These are phyloP conservation scores for Chrysochloris asiatica DNA, from an alignment of 2,113 vertebrate genomes.

Conservation along the genomic window DNA sequence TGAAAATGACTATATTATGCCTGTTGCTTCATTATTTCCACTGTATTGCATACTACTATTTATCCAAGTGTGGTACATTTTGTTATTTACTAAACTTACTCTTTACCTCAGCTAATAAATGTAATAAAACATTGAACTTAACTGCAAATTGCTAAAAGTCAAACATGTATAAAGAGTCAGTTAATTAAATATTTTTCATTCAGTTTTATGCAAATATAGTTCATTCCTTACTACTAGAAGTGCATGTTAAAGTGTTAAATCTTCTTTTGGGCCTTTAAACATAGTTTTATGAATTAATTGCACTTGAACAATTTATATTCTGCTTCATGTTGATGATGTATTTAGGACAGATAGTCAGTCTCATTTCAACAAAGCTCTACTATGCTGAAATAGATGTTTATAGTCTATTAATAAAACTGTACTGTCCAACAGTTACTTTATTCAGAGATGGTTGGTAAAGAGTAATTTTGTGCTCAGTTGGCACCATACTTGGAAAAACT, in stretches of 20 bases:
- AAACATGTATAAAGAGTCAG: neutral
- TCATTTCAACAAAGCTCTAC: slow-evolving; percentile 44
- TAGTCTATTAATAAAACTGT: slow-evolving; percentile 41
- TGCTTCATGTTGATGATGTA: neutral
- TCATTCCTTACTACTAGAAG: neutral
- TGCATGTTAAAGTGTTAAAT: slow-evolving; percentile 40
- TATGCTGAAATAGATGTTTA: slow-evolving; percentile 8
- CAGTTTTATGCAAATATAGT: neutral
- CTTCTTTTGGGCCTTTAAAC: slow-evolving; percentile 19
- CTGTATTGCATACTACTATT: neutral
- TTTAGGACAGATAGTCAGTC: neutral
- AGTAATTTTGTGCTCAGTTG: slow-evolving; percentile 12
- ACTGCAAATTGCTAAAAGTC: slow-evolving; percentile 9
- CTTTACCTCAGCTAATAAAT: slow-evolving; percentile 32
- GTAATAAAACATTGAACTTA: neutral
- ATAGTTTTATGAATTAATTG: slow-evolving; percentile 22
- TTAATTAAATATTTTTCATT: slow-evolving; percentile 27
- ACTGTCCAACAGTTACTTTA: neutral
- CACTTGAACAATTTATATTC: neutral
- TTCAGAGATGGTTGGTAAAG: slow-evolving; percentile 36
- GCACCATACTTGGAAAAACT: neutral
- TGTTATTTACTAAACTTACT: slow-evolving; percentile 25
- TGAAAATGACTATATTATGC: neutral
- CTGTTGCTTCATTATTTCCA: neutral
- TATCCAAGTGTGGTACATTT: neutral